Evolutionary conservation across 2,113 vertebrate genomes (phyloP), one percentile per base, ranked within the genome.

Genomic region (Phyllostomus hastatus): DNA sequence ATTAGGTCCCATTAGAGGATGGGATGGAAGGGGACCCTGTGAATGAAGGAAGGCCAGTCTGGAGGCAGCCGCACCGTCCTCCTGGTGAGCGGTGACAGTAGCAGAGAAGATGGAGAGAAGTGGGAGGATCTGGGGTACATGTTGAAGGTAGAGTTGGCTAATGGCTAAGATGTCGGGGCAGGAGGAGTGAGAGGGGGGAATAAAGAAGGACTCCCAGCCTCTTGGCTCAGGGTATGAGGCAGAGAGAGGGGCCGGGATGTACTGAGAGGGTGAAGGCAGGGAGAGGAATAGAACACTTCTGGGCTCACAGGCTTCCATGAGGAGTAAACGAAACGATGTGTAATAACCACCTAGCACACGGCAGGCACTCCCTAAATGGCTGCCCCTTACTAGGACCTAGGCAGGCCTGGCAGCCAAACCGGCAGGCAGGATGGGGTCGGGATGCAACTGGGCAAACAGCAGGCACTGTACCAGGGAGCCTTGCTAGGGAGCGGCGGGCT

Each of bases 401-500:
- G 79, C 54, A 73, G 88, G 17, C 26, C 26, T 7, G 24, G 85
- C 54, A 46, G 61, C 48, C 12, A 22, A 22, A 31, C 5, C 7
- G 35, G 35, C 2, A 14, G 82, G 54, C n/a, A 83, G 67, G 61
- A 79, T 0, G 54, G 82, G 54, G 35, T 14, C 5, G 0, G 20
- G 48, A 43, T 46, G 70, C 24, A 67, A 66, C 35, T 12, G 54
- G 57, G 14, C 9, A 38, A 59, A 91, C n/a, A 64, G 79, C 2
- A 26, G n/a, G 67, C 0, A 1, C 79, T 61, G 26, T 10, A 28
- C 26, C n/a, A 38, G 38, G 20, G 24, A 73, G 54, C 33, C 80
- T 17, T 12, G 26, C 43, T 10, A 82, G 46, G 43, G 16, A 9
- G 19, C 0, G 0, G 33, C 0, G 7, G 35, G 69, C 28, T 79